Evolutionary conservation across 23 tunicate genomes (phyloP).

Genomic region (Botrylloides violaceus): DNA sequence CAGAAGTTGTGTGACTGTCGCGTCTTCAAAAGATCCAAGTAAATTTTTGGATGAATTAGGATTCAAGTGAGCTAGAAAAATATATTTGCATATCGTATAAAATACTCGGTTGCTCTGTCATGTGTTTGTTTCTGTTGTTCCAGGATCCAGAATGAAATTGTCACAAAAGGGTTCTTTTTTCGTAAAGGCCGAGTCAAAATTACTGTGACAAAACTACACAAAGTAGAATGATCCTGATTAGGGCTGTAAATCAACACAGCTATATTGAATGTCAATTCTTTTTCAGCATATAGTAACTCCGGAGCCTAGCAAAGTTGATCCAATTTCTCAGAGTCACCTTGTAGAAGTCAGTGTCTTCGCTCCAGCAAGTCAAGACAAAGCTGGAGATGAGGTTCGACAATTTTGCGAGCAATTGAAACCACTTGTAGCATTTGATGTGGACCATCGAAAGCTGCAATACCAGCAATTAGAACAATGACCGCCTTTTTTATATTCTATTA

Average conservation of each 20-base stretch:
- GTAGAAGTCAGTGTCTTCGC: constrained; percentile 72
- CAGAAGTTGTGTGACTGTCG: constrained; percentile 78
- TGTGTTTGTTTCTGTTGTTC: too few relatives aligned
- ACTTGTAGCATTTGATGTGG: constrained; percentile 36
- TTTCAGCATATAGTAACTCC: constrained; percentile 14
- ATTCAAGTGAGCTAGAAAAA: constrained; percentile 27
- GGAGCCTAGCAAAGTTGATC: constrained; percentile 44
- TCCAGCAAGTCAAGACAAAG: constrained; percentile 53
- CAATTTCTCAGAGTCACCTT: constrained; percentile 24
- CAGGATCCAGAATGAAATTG: constrained; percentile 46
- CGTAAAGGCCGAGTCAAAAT: constrained; percentile 83
- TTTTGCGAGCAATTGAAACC: constrained; percentile 63
- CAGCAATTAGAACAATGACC: too few relatives aligned
- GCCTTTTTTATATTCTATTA: too few relatives aligned
- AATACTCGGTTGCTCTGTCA: too few relatives aligned
- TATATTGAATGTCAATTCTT: not conserved
- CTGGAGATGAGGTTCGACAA: constrained; percentile 59
- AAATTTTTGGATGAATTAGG: constrained; percentile 79
- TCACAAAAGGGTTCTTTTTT: constrained; percentile 59
- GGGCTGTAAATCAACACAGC: not conserved
- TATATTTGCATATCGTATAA: too few relatives aligned
- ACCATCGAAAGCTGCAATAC: constrained; percentile 20
- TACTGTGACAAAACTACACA: constrained; percentile 47
- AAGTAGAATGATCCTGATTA: not conserved
- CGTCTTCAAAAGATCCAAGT: constrained; percentile 58